A percentile compares a stretch with the other conserved stretches of the same genome.
These are phyloP conservation scores for Laupala kohalensis DNA, from an alignment of 1,140 invertebrate genomes.

Conservation along the genomic window DNA sequence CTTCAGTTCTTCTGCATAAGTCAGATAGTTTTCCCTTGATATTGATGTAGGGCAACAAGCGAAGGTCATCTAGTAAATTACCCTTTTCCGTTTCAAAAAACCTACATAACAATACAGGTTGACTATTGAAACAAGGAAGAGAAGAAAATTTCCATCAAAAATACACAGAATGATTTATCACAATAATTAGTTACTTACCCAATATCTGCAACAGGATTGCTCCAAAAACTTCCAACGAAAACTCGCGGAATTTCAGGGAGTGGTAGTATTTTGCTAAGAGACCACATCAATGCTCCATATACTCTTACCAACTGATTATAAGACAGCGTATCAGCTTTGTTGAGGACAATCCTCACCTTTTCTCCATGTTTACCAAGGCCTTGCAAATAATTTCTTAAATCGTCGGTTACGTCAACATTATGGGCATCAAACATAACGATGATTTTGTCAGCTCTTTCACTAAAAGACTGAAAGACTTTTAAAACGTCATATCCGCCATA, in stretches of 20 bases:
- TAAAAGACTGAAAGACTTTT: conserved; percentile 96
- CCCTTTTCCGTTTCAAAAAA: conserved; percentile 95
- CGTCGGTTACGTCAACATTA: conserved; percentile 97
- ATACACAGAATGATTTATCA: neutral
- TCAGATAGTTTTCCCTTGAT: conserved; percentile 93
- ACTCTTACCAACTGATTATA: conserved; percentile 97
- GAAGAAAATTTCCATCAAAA: neutral
- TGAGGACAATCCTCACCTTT: conserved; percentile 95
- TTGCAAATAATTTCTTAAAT: conserved; percentile 88
- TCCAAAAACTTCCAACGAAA: conserved; percentile 97
- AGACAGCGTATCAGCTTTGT: conserved; percentile 98
- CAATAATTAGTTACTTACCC: conserved; percentile 44
- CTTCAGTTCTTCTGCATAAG: conserved; percentile 87
- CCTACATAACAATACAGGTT: conserved; percentile 19
- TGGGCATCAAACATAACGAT: conserved; percentile 98
- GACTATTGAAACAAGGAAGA: neutral
- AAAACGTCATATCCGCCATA: conserved; percentile 97
- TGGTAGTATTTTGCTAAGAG: conserved; percentile 85
- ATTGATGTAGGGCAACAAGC: conserved; percentile 86
- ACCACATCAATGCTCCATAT: conserved; percentile 98
- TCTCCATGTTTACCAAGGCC: conserved; percentile 91
- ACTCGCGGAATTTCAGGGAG: conserved; percentile 97
- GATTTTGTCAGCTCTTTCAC: conserved; percentile 92
- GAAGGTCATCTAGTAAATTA: conserved; percentile 89
- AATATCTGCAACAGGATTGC: conserved; percentile 86